Base-by-base conservation (phyloP, 2,888 invertebrate species). In the Ennomos erosarius region DNA sequence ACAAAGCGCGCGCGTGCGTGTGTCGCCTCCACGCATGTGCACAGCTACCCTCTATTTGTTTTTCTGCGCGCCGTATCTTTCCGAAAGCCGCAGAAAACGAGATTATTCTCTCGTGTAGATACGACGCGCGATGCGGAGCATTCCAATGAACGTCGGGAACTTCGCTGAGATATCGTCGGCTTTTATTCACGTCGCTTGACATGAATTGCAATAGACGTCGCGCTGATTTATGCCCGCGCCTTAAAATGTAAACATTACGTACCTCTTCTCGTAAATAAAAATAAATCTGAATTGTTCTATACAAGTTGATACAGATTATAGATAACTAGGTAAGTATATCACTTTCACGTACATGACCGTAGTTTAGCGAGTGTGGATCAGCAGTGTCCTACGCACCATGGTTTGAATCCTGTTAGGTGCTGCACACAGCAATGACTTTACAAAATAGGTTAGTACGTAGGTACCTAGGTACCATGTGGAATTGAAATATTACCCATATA, bases 21-120 rank as follows among this genome's bases (percentile, higher is more conserved):
- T 57, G 54, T 64, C 65, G 56, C 42, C 58, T 62, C 72, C 74
- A 86, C 91, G 92, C 90, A 87, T 81, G 89, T 84, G 85, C 82
- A 79, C 61, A 71, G 57, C 78, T 79, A 76, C 77, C 78, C 74
- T 67, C 79, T 75, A 84, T 90, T 88, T 88, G 85, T 89, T 89
- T 87, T 90, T 79, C 81, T 78, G 74, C 76, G 79, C 75, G 78
- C 70, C 62, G 68, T 77, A 78, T 78, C 75, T 76, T 65, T 76
- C 66, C 71, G 73, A 76, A 80, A 81, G 79, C 82, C 81, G 79
- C 82, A 86, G 84, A 84, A 86, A 86, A 88, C 82, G 80, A 87
- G 86, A 89, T 88, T 86, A 89, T 79, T 71, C 79, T 71, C 79
- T 77, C 75, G 76, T 80, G 80, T 78, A 82, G 81, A 86, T 83